These are phyloP conservation scores for Ischnura elegans DNA, from an alignment of 2,888 invertebrate species.

Conservation along the genomic window DNA sequence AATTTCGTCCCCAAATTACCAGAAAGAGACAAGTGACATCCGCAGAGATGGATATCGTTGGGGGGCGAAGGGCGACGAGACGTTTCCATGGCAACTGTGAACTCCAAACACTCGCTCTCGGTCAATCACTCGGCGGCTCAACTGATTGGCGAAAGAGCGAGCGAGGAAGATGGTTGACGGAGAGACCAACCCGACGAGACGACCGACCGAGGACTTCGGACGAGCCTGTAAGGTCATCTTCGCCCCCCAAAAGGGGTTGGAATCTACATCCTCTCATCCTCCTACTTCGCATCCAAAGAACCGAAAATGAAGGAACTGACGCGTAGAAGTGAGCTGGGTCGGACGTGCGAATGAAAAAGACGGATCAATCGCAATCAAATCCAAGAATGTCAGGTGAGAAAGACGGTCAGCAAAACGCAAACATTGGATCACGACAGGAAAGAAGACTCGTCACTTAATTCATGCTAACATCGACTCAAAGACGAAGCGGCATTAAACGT, in stretches of 20 bases:
- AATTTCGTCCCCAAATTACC: neutral
- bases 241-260: neutral
- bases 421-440: neutral
- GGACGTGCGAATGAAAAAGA: neutral
- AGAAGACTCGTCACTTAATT: neutral
- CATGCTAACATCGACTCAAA: neutral
- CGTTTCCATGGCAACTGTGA: conserved; percentile 28
- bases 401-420: neutral
- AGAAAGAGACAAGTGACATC: too few relatives aligned
- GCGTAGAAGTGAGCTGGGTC: neutral
- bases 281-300: neutral
- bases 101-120: conserved; percentile 21
- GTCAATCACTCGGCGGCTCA: conserved; percentile 52
- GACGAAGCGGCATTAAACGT: neutral
- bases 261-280: neutral
- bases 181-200: neutral
- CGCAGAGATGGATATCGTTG: neutral
- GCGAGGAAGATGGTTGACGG: too few relatives aligned
- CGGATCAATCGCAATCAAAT: neutral
- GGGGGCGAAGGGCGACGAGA: neutral
- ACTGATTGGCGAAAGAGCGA: conserved; percentile 30
- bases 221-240: neutral
- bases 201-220: neutral
- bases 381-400: neutral
- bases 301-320: neutral